Conservation (phyloP, 2,797 vertebrate genomes). For the Macrochelys suwanniensis region DNA sequence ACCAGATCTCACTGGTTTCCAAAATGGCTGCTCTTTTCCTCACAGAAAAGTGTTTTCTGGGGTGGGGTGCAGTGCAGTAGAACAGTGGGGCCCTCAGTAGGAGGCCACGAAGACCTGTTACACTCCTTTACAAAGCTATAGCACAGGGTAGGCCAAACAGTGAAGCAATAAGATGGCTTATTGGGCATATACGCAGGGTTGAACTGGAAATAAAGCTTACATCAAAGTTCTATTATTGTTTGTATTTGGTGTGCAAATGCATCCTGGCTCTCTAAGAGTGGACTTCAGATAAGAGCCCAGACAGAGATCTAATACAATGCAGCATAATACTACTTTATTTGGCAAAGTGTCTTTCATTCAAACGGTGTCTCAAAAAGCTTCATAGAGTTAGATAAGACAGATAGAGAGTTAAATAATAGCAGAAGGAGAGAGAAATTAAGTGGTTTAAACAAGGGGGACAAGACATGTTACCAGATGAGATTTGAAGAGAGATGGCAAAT, state of each 20-base stretch:
- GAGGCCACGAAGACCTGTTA: background rate
- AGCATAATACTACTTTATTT: background rate
- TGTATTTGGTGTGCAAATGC: slow-evolving; percentile 7
- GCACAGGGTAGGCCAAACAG: background rate
- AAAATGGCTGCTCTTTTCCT: background rate
- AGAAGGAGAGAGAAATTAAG: slow-evolving; percentile 41
- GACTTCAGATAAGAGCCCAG: slow-evolving; percentile 38
- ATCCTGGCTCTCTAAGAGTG: background rate
- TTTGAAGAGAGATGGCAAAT: slow-evolving; percentile 32
- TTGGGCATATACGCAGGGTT: accelerated
- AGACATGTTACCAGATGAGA: background rate
- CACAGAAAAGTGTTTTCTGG: background rate
- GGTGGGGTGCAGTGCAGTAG: background rate
- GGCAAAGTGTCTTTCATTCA: background rate
- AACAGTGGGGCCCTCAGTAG: background rate
- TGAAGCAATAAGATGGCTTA: background rate
- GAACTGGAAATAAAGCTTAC: background rate
- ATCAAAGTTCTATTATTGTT: background rate
- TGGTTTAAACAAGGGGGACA: background rate
- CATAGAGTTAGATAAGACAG: slow-evolving; percentile 27
- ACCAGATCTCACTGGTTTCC: background rate
- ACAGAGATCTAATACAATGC: slow-evolving; percentile 40
- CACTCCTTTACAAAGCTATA: background rate
- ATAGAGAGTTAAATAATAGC: slow-evolving; percentile 25
- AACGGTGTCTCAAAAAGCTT: slow-evolving; percentile 37